Evolutionary conservation across 2,888 invertebrate genomes (phyloP).

Genomic region (Dryobota labecula): DNA sequence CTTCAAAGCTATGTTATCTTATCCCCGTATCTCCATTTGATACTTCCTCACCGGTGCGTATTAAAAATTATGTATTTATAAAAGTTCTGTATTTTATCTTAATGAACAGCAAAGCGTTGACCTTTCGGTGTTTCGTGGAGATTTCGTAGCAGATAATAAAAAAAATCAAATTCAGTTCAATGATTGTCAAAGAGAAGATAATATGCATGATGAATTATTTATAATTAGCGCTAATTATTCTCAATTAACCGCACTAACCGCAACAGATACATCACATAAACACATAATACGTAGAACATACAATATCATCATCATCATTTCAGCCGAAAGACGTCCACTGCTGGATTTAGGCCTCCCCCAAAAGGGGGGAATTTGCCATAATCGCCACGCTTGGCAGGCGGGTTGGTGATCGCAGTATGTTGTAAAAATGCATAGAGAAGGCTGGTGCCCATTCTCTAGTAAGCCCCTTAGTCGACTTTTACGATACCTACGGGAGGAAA

Average conservation of each 20-base stretch:
- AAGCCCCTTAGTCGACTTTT: no score
- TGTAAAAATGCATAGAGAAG: no score
- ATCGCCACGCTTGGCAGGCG: no score
- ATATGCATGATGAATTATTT: neutral
- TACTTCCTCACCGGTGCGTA: conserved; percentile 58
- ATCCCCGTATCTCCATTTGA: conserved; percentile 61
- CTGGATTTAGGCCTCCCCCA: no score
- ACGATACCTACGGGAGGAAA: no score
- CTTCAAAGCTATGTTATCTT: conserved; percentile 68
- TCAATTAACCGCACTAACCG: neutral
- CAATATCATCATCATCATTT: no score
- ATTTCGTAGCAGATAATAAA: no score
- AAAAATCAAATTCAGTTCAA: neutral
- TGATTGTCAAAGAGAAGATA: conserved; percentile 1
- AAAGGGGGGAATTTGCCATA: no score
- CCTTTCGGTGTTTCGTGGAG: neutral
- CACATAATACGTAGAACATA: neutral
- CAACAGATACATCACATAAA: neutral
- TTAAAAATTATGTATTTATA: conserved; percentile 38
- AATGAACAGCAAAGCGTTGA: conserved; percentile 13
- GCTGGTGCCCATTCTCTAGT: no score
- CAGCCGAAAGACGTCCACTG: no score
- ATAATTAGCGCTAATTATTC: neutral
- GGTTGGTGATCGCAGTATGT: no score
- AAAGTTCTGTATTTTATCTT: conserved; percentile 10